Base-by-base conservation (phyloP, 2,113 vertebrate genomes). In the Nerophis lumbriciformis region DNA sequence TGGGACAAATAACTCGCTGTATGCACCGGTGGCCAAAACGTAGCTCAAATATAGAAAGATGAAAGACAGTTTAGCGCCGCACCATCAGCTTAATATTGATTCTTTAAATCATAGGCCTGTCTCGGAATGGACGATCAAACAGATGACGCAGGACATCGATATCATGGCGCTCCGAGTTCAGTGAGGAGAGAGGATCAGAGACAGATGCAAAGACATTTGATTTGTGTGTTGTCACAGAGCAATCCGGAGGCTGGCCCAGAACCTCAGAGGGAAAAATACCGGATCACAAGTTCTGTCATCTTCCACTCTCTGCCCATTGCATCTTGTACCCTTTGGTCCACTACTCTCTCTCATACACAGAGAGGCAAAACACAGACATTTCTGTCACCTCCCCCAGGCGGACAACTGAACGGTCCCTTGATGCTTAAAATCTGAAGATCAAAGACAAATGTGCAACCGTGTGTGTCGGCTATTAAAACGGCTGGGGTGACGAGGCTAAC, bases 311-410 rank as follows among this genome's bases (percentile, higher is more conserved):
- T 75, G 73, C 77, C 81, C 74, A 66, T 75, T 77, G 59, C 73
- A 75, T 71, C 75, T 79, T 8, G 16, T 6, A 9, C 68, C 47
- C 58, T 63, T 66, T 64, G 57, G 59, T 59, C 47, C 53, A 58
- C 63, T 65, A 54, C 48, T 75, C 63, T 61, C 65, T 61, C 71
- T 68, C 70, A 57, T 39, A 10, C 55, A 61, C 56, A 57, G 53
- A 71, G 66, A 79, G 62, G 67, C 78, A 80, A 83, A 83, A 85
- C 75, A 84, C 66, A 83, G 81, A 83, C 73, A 73, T 85, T 81
- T 80, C 72, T 81, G 80, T 83, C 80, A 83, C 77, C 69, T 81
- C 72, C 72, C 76, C 68, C 51, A 61, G 77, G 83, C 78, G 35
- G 68, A 67, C 44, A 39, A 72, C 71, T 71, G 72, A 86, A 80